Evolutionary conservation across 2,888 invertebrate genomes (phyloP), one percentile per base, ranked within the genome.

Genomic region (Drosophila anomelani): DNA sequence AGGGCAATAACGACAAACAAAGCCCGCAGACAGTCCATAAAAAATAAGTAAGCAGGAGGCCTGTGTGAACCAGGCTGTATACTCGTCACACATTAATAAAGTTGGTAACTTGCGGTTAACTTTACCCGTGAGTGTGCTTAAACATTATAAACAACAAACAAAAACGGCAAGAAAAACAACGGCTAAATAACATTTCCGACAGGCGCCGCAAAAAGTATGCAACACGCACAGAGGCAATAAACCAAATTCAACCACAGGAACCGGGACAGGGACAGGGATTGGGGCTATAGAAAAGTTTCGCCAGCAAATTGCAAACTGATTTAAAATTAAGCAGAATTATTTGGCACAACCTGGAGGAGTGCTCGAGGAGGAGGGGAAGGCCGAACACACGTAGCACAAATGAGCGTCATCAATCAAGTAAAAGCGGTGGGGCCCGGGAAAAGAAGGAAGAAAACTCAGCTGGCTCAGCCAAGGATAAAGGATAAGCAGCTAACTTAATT

Each of bases 311-410:
- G 84, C 68, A 86, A 85, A 85, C 85, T 85, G 85, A 85, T 88
- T 85, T 85, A 84, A 85, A 85, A 88, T 85, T 85, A 88, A 88
- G 81, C 80, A 77, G 78, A 81, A 88, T 88, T 79, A 85, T 83
- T 83, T 80, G 83, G 77, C 74, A 78, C 74, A 71, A 76, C 62
- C 61, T 49, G 64, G 39, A 15, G 36, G 32, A 60, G 46, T 53
- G 34, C 51, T 20, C 44, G 58, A 71, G 49, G 53, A 71, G 49
- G 55, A 61, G 54, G 56, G 43, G 68, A 26, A 38, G 49, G 47
- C 49, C 29, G 38, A 56, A 62, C 59, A 67, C 68, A 73, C 76
- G 76, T 57, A 59, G 61, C 74, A 77, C 81, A 85, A 85, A 85
- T 85, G 87, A 85, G 84, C 78, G 69, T 88, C 88, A 85, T 88